A percentile compares a stretch with the other conserved stretches of the same genome.
These are phyloP conservation scores for Drosophila aldrichi DNA, from an alignment of 2,888 invertebrate genomes.

Conservation along the genomic window DNA sequence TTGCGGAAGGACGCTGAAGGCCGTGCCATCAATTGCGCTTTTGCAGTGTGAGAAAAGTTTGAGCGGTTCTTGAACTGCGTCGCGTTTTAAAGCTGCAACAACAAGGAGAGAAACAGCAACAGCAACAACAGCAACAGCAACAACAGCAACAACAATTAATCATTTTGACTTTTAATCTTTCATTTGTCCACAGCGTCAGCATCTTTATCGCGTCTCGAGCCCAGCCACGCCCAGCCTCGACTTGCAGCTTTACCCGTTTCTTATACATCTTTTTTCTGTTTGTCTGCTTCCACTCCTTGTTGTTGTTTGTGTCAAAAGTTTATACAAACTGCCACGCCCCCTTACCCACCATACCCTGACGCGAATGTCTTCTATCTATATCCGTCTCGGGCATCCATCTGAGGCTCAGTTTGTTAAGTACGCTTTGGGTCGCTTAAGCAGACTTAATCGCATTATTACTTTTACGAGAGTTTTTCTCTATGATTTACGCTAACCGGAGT, in stretches of 20 bases:
- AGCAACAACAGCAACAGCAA: conserved; percentile 17
- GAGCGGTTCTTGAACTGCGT: neutral
- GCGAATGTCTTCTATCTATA: conserved; percentile 40
- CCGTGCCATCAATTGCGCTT: conserved; percentile 37
- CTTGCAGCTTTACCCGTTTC: conserved; percentile 34
- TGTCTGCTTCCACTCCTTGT: neutral
- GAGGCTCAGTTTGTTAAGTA: conserved; percentile 69
- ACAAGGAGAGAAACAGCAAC: neutral
- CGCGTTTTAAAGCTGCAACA: conserved; percentile 39
- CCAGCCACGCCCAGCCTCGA: conserved; percentile 42
- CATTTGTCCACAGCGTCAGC: conserved; percentile 66
- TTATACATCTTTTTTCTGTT: neutral
- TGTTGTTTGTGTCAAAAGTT: conserved; percentile 65
- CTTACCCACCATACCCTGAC: neutral
- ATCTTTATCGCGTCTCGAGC: conserved; percentile 60
- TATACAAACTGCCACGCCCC: conserved; percentile 29
- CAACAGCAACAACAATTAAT: conserved; percentile 62
- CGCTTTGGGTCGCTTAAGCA: conserved; percentile 72
- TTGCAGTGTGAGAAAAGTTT: conserved; percentile 2
- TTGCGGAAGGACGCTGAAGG: conserved; percentile 1
- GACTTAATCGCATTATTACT: conserved; percentile 75
- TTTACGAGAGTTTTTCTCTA: conserved; percentile 74
- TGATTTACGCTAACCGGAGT: conserved; percentile 61
- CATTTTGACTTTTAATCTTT: conserved; percentile 74
- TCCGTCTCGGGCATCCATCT: conserved; percentile 50